Conservation (phyloP, 2,888 invertebrate species). For the Pristionchus japonicus region DNA sequence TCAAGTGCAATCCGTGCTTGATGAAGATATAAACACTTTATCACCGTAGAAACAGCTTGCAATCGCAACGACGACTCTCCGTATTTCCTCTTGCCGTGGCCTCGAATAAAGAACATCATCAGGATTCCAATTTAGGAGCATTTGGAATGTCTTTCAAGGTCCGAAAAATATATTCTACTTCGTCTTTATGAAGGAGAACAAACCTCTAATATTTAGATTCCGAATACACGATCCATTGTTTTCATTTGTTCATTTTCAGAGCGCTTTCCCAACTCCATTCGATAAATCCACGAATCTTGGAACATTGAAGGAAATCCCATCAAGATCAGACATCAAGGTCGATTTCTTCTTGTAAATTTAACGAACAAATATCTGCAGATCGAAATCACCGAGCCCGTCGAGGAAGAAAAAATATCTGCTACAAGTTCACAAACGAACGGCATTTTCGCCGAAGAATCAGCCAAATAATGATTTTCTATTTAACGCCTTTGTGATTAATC, state of each 20-base stretch:
- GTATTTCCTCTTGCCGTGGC: background rate
- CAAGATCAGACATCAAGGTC: slow-evolving; percentile 9
- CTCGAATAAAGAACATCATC: background rate
- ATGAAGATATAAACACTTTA: too few species aligned
- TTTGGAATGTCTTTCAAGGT: slow-evolving; percentile 20
- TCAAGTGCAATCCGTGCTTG: too few species aligned
- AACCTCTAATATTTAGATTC: too few species aligned
- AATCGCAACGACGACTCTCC: background rate
- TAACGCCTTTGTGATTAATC: background rate
- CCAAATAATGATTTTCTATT: background rate
- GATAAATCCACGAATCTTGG: background rate
- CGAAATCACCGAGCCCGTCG: background rate
- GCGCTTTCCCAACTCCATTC: background rate
- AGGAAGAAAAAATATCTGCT: background rate
- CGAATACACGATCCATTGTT: too few species aligned
- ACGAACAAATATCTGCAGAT: background rate
- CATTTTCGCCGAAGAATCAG: background rate
- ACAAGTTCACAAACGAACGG: background rate
- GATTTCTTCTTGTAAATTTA: background rate
- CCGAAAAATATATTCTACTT: too few species aligned
- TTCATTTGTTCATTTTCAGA: too few species aligned
- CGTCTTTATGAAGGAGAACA: too few species aligned
- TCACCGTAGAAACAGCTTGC: background rate
- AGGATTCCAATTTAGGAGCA: background rate
- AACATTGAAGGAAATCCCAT: background rate